These are phyloP conservation scores for Mycalesis mineus DNA, from an alignment of 2,888 invertebrate genomes.

Conservation along the genomic window DNA sequence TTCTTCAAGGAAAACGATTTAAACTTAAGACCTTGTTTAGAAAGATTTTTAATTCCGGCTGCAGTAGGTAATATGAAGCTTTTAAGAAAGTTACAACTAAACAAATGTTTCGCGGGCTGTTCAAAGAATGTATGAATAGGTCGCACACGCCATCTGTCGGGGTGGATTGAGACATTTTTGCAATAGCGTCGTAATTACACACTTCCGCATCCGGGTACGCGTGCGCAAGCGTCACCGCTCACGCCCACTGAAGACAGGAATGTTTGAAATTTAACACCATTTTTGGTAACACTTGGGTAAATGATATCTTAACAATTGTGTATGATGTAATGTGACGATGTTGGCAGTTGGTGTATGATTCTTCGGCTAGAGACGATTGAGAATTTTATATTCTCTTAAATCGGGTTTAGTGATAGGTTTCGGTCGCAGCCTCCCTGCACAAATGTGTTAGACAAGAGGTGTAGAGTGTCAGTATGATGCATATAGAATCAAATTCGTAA, in stretches of 20 bases:
- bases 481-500: too few relatives aligned
- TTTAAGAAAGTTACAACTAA: neutral
- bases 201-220: conserved; percentile 73
- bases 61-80: too few relatives aligned
- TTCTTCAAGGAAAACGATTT: too few relatives aligned
- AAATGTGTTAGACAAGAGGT: conserved; percentile 32
- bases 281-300: conserved; percentile 9
- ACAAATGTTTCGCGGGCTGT: conserved; percentile 37
- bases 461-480: conserved; percentile 47
- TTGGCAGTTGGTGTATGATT: too few relatives aligned
- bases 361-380: too few relatives aligned
- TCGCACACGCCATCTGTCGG: conserved; percentile 67
- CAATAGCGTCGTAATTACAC: conserved; percentile 70
- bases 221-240: conserved; percentile 59
- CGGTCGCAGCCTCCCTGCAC: too few relatives aligned
- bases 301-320: too few relatives aligned
- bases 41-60: too few relatives aligned
- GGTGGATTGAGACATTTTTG: conserved; percentile 73
- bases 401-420: too few relatives aligned
- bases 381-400: too few relatives aligned
- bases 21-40: too few relatives aligned
- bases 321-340: too few relatives aligned
- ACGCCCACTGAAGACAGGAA: conserved; percentile 56
- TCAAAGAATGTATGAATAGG: conserved; percentile 61
- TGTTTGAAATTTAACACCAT: conserved; percentile 57